Evolutionary conservation across 2,888 invertebrate species (phyloP), one percentile per base, ranked within the genome.

Genomic region (Mystacides longicornis): DNA sequence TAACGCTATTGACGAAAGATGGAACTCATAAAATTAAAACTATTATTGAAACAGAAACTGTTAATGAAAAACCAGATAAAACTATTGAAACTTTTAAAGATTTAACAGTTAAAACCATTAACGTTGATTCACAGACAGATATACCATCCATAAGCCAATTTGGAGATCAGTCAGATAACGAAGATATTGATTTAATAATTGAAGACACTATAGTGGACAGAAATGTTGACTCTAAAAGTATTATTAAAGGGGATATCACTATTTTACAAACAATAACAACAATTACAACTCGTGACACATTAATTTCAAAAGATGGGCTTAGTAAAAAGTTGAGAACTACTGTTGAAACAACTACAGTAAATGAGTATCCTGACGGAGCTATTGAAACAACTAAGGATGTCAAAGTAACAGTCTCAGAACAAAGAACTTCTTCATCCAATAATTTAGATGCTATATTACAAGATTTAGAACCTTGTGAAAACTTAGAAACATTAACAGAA

Each of bases 1-100:
- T 78, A 66, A 74, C 72, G 1, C 62, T 74, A 14, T 67, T 64
- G 63, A 57, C 70, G 7, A 69, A 68, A 63, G 70, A 73, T 18
- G 7, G 11, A 27, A 71, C 68, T 54, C 74, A 73, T 64, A 61
- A 73, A n/a, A 65, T 74, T n/a, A 70, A 71, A 57, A 76, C 73
- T 2, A 77, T 75, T 16, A 64, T 73, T 37, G 77, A 76, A 69
- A 73, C 72, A 16, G 73, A 70, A 52, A 66, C 69, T 31, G 69
- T 69, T 3, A 74, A 73, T 65, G 77, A 77, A 65, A 69, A 71
- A 59, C 73, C 76, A 3, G 75, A 77, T 65, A 74, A 75, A 4
- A 68, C 71, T 27, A 71, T 67, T 62, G 70, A 73, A 62, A 68
- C 71, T 19, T 68, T 73, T 64, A 75, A 71, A 60, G 73, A 72